phyloP scores from a whole-genome alignment of 2,888 invertebrate genomes.

The Perizoma flavofasciatum region DNA sequence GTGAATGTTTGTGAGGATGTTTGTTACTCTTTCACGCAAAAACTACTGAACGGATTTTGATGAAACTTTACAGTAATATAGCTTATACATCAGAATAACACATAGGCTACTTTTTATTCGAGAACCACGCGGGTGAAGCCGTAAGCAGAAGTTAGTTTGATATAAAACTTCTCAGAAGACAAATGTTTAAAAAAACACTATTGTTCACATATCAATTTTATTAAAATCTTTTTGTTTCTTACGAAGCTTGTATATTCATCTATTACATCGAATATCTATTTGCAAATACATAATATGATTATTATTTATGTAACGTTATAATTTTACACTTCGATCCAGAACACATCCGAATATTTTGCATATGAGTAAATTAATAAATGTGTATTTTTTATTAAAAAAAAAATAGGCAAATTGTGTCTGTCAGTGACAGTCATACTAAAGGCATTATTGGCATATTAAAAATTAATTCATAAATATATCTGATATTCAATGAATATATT shows the following conservation, averaged over 20 bases:
- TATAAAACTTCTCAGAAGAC: too few relatives aligned
- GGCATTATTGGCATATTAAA: slow-evolving; percentile 37
- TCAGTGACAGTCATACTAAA: slow-evolving; percentile 34
- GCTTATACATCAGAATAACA: too few relatives aligned
- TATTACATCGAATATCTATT: slow-evolving; percentile 79
- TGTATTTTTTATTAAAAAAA: slow-evolving; percentile 22
- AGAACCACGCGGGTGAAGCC: too few relatives aligned
- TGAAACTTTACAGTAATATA: too few relatives aligned
- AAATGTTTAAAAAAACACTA: slow-evolving; percentile 22
- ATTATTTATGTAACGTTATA: slow-evolving; percentile 41
- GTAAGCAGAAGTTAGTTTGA: too few relatives aligned
- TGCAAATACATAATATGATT: slow-evolving; percentile 62
- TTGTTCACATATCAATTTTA: slow-evolving; percentile 76
- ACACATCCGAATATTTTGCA: slow-evolving; percentile 3
- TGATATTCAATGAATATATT: background rate
- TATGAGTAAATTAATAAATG: slow-evolving; percentile 15
- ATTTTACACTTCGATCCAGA: slow-evolving; percentile 33
- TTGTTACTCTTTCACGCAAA: too few relatives aligned
- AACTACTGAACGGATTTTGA: too few relatives aligned
- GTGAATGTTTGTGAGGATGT: too few relatives aligned
- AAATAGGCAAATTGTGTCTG: slow-evolving; percentile 34
- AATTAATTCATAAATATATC: slow-evolving; percentile 6
- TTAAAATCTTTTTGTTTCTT: slow-evolving; percentile 77
- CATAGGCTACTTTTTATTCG: too few relatives aligned
- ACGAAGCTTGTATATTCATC: slow-evolving; percentile 81